Conservation (phyloP, 1,140 invertebrate species). For the Eurosta solidaginis region DNA sequence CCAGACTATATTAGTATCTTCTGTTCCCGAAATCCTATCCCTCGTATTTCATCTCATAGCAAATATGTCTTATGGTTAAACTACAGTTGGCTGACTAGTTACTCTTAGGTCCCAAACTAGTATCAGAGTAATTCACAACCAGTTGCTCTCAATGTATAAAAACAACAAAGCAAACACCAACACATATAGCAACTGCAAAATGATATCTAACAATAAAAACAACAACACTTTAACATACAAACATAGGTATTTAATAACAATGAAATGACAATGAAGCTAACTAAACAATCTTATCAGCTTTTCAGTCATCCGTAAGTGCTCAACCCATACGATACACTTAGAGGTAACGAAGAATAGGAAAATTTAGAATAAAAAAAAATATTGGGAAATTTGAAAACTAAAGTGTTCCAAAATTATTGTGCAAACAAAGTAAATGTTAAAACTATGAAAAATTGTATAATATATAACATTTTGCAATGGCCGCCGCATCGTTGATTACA, state of each 20-base stretch:
- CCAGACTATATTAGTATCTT: too few species aligned
- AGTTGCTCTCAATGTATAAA: too few species aligned
- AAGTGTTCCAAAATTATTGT: background rate
- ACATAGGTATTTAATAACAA: constrained; percentile 8
- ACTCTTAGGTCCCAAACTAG: too few species aligned
- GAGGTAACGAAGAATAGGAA: background rate
- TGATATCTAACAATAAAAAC: constrained; percentile 5
- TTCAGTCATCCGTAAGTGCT: background rate
- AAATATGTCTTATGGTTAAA: too few species aligned
- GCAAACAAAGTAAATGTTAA: background rate
- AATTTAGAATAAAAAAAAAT: background rate
- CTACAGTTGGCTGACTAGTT: too few species aligned
- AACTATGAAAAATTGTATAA: constrained; percentile 5
- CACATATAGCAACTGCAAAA: background rate
- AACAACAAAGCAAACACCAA: too few species aligned
- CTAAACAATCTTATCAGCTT: constrained; percentile 13
- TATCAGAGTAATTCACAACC: too few species aligned
- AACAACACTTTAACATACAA: background rate
- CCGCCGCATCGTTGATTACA: constrained; percentile 15
- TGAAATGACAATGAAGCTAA: background rate
- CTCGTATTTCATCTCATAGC: too few species aligned
- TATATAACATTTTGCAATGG: background rate
- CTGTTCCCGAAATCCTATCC: too few species aligned
- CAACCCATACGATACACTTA: background rate
- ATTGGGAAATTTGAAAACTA: background rate